Base-by-base conservation (phyloP, 2,797 vertebrate species). In the Pangasius krempfi region DNA sequence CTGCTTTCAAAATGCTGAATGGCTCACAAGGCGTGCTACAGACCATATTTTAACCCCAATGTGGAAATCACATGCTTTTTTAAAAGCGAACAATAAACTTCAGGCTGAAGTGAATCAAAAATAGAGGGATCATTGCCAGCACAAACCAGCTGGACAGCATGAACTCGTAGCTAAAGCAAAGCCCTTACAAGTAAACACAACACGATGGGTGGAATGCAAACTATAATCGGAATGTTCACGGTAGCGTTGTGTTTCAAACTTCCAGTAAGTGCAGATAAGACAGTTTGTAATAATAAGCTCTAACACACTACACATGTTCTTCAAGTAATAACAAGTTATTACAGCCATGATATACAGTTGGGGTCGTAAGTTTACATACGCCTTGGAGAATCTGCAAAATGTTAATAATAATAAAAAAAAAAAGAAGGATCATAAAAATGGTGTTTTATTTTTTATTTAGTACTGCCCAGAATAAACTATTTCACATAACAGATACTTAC, bases 191-290 rank as follows among this genome's bases (percentile, higher is more conserved):
- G 30, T 54, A 47, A 81, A 82, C 6, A n/a, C 54, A 64, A 22
- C 37, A 20, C 56, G 60, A 6, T 56, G 72, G 58, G 40, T 70
- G 64, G 75, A 86, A 89, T 82, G 56, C 25, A 54, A 73, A 82
- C 52, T n/a, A 37, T 56, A 33, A 30, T 30, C 8, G 44, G 30
- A 64, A 66, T 47, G 33, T 60, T 25, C n/a, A 62, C 5, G 22
- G 47, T 60, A 60, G 20, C 25, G 20, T 44, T 13, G 33, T 60
- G 20, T 33, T 85, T 7, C 10, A 27, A 18, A 37, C n/a, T 70
- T 33, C n/a, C 50, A 22, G 66, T 16, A 25, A 7, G n/a, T 33
- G 9, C 30, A 70, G 81, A 64, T 44, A 58, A 18, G 10, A 37
- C 27, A 18, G 18, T 20, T 83, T 50, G 40, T n/a, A 25, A 44